Percentiles rank a stretch among this genome's conserved stretches.
Conservation (phyloP, 2,888 invertebrate genomes). For the Stramonita haemastoma region DNA sequence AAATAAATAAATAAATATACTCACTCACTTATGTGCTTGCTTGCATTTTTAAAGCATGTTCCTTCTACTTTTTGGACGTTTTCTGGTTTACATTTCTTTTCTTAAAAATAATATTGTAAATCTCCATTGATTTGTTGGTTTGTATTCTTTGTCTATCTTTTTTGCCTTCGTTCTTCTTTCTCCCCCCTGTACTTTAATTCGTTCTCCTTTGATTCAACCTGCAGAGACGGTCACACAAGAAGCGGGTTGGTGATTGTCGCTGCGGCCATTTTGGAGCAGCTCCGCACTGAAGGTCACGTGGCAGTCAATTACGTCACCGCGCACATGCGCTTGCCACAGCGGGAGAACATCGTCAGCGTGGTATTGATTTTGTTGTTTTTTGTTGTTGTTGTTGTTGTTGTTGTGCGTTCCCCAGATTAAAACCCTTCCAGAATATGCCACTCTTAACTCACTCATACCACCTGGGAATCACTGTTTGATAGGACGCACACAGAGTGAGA, state of each 20-base stretch:
- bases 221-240: slow-evolving; percentile 29
- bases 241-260: slow-evolving; percentile 15
- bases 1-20: too few relatives aligned
- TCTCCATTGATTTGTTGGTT: too few relatives aligned
- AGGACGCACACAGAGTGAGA: too few relatives aligned
- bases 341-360: slow-evolving; percentile 12
- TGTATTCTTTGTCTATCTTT: not conserved
- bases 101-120: not conserved
- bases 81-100: not conserved
- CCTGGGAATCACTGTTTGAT: too few relatives aligned
- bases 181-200: not conserved
- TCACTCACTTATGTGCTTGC: too few relatives aligned
- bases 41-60: too few relatives aligned
- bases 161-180: not conserved
- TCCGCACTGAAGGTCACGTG: slow-evolving; percentile 29
- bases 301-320: slow-evolving; percentile 41
- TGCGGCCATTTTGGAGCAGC: slow-evolving; percentile 10
- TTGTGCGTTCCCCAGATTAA: too few relatives aligned
- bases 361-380: not conserved
- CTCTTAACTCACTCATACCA: too few relatives aligned
- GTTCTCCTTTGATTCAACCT: not conserved
- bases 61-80: not conserved
- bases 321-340: slow-evolving; percentile 36
- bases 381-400: not conserved
- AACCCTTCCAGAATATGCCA: too few relatives aligned